Evolutionary conservation across 2,888 invertebrate genomes (phyloP), one percentile per base, ranked within the genome.

Genomic region (Brachyopa scutellaris): DNA sequence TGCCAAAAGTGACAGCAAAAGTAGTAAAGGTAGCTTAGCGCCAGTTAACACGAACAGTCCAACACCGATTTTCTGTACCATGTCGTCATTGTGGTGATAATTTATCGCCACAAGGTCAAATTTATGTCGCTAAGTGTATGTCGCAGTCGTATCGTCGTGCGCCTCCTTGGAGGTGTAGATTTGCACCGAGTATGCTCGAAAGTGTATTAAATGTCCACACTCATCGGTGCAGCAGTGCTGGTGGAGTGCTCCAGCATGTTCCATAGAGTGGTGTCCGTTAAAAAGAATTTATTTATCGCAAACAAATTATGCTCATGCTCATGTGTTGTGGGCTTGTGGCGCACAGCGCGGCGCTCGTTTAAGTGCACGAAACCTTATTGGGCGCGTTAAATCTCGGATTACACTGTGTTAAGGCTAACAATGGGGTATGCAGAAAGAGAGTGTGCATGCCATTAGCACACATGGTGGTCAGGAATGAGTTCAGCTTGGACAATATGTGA

Each of bases 31-130:
- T 77, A 82, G 82, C 77, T 57, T 76, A 77, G 77, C 82, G 82
- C 82, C 82, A 77, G 77, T 66, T 49, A 77, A 77, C 77, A 77
- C 70, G 59, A 64, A 38, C 82, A 64, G 69, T 57, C 77, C 77
- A 51, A 70, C 82, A 77, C 70, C 45, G 61, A 77, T 64, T 77
- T 70, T 64, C 70, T 69, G 76, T 72, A 61, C 21, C 70, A 66
- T 51, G 70, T 82, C 57, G 69, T 74, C 55, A 38, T 62, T 33
- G 69, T 9, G 19, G 61, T 49, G 82, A 82, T 82, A 82, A 82
- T 70, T 82, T 82, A 82, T 82, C 70, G 82, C 70, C 64, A 61
- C 77, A 82, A 82, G 76, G 80, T 80, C 80, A 80, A 76, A 77
- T 82, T 77, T 77, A 82, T 82, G 77, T 77, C 76, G 82, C 82